phyloP scores from a whole-genome alignment of 2,113 vertebrate genomes.

The Sylvietta virens region DNA sequence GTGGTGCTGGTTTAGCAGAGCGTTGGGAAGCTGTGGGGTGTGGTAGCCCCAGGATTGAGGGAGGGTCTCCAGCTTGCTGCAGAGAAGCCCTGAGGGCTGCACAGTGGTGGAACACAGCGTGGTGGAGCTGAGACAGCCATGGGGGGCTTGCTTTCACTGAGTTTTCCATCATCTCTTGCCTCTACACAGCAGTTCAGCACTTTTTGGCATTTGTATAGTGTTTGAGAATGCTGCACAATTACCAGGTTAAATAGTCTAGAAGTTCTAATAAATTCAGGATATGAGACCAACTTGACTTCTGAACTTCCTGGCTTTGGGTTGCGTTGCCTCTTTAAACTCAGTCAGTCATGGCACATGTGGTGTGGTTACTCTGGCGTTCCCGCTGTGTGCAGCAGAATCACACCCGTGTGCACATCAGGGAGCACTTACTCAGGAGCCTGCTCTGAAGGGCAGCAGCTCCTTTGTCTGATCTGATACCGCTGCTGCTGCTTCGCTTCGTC shows the following conservation, averaged over 20 bases:
- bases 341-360: neutral
- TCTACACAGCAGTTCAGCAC: neutral
- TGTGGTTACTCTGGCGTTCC: neutral
- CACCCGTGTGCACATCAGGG: neutral
- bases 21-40: neutral
- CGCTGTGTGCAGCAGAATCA: neutral
- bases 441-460: slow-evolving; percentile 33
- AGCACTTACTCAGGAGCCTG: neutral
- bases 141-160: neutral
- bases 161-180: neutral
- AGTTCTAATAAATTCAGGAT: neutral
- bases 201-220: neutral
- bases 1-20: neutral
- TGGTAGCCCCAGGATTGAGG: neutral
- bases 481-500: neutral
- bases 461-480: neutral
- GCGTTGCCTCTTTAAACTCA: neutral
- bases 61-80: neutral
- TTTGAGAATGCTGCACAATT: neutral
- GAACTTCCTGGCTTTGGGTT: neutral
- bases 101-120: neutral
- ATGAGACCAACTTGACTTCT: neutral
- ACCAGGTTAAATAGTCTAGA: neutral
- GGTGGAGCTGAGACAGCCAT: neutral
- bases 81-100: neutral